These are phyloP conservation scores for Hoplodrina blanda DNA, from an alignment of 2,888 invertebrate species.

Conservation along the genomic window DNA sequence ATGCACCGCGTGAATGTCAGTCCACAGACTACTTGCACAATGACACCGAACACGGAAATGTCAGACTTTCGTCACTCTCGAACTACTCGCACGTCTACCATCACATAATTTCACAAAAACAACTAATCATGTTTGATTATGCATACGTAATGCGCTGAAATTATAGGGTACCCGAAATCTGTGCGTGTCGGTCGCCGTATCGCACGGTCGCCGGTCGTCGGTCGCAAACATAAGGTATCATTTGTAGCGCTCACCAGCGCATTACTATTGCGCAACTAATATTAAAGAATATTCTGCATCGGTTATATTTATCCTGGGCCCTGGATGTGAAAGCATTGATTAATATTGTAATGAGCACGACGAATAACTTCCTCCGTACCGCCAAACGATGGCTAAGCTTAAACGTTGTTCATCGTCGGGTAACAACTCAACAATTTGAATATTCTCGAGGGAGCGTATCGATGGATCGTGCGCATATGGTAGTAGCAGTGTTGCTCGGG, in stretches of 20 bases:
- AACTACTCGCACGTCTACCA: conserved; percentile 4
- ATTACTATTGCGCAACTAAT: conserved; percentile 80
- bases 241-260: conserved; percentile 70
- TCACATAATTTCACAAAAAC: conserved; percentile 50
- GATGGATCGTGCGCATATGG: conserved; percentile 31
- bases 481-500: neutral
- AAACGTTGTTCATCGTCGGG: conserved; percentile 14
- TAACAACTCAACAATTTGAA: neutral
- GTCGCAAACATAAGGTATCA: conserved; percentile 67
- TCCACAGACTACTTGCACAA: conserved; percentile 19
- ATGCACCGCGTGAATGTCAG: conserved; percentile 6
- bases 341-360: conserved; percentile 88
- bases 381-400: conserved; percentile 25
- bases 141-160: conserved; percentile 56
- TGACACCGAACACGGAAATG: conserved; percentile 26
- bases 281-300: conserved; percentile 77
- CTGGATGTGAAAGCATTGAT: conserved; percentile 82
- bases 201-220: conserved; percentile 49
- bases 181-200: conserved; percentile 55
- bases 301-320: conserved; percentile 77
- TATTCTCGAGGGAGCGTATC: neutral
- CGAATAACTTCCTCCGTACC: conserved; percentile 70
- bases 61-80: conserved; percentile 21
- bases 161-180: conserved; percentile 55
- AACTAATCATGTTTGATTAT: conserved; percentile 58